Evolutionary conservation across 2,888 invertebrate genomes (phyloP).

Genomic region (Spisula subtruncata): DNA sequence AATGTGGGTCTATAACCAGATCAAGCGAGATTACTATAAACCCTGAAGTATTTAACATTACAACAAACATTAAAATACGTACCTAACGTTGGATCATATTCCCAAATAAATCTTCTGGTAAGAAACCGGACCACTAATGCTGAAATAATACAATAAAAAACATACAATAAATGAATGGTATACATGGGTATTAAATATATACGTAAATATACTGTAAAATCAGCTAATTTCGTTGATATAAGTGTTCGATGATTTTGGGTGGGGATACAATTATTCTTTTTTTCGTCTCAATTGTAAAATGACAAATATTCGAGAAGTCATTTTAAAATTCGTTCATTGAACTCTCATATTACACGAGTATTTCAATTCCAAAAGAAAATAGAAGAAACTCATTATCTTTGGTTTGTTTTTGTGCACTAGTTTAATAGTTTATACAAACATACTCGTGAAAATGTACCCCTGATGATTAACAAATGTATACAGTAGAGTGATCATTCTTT

Average conservation of each 20-base stretch:
- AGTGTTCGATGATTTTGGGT: too few species aligned
- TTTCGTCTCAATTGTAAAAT: too few species aligned
- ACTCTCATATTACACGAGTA: not conserved
- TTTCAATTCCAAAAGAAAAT: not conserved
- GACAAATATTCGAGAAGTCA: too few species aligned
- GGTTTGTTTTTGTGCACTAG: not conserved
- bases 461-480: too few species aligned
- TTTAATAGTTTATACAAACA: not conserved
- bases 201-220: not conserved
- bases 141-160: conserved; percentile 73
- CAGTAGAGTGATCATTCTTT: too few species aligned
- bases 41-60: not conserved
- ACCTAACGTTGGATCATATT: conserved; percentile 86
- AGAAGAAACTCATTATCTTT: not conserved
- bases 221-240: too few species aligned
- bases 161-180: not conserved
- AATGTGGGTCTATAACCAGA: not conserved
- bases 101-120: conserved; percentile 86
- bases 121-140: conserved; percentile 86
- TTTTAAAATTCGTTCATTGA: not conserved
- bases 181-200: too few species aligned
- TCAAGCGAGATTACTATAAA: not conserved
- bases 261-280: too few species aligned
- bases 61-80: conserved; percentile 49
- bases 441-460: not conserved